These are phyloP conservation scores for Portevinia maculata DNA, from an alignment of 2,888 invertebrate genomes.

Conservation along the genomic window DNA sequence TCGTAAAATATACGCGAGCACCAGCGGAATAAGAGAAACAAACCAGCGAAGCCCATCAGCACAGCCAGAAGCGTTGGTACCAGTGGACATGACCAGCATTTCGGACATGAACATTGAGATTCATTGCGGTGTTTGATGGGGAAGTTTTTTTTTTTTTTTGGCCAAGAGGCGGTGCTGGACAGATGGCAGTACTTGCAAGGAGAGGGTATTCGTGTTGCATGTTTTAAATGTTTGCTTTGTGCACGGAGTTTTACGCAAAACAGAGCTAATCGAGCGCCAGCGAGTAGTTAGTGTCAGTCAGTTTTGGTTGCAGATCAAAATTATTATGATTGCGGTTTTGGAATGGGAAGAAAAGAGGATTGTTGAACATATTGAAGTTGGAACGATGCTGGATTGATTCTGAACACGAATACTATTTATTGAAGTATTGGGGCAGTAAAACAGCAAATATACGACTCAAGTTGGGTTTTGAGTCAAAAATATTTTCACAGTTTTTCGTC, in stretches of 20 bases:
- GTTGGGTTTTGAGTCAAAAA: too few species aligned
- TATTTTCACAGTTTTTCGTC: too few species aligned
- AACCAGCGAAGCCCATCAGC: conserved; percentile 53
- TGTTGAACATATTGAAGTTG: too few species aligned
- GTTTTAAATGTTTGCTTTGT: conserved; percentile 57
- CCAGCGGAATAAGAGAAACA: conserved; percentile 18
- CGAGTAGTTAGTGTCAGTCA: conserved; percentile 39
- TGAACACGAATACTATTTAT: too few species aligned
- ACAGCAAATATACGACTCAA: too few species aligned
- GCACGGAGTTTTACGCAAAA: conserved; percentile 6
- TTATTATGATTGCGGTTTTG: not conserved
- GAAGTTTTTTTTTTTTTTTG: conserved; percentile 24
- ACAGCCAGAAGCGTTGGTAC: conserved; percentile 71
- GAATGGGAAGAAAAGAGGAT: too few species aligned
- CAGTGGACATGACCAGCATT: conserved; percentile 72
- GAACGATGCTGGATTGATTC: too few species aligned
- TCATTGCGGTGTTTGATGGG: conserved; percentile 57
- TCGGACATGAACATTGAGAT: conserved; percentile 73
- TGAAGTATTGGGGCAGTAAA: too few species aligned
- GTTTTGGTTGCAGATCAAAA: conserved; percentile 12
- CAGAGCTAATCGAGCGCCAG: conserved; percentile 15
- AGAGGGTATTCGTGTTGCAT: too few species aligned
- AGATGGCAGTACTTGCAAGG: too few species aligned
- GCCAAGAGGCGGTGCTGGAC: conserved; percentile 2
- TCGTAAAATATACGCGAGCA: conserved; percentile 62